Percentiles rank a stretch among this genome's conserved stretches.
Conservation (phyloP, 2,113 vertebrate genomes). For the Mormyrus lacerda region DNA sequence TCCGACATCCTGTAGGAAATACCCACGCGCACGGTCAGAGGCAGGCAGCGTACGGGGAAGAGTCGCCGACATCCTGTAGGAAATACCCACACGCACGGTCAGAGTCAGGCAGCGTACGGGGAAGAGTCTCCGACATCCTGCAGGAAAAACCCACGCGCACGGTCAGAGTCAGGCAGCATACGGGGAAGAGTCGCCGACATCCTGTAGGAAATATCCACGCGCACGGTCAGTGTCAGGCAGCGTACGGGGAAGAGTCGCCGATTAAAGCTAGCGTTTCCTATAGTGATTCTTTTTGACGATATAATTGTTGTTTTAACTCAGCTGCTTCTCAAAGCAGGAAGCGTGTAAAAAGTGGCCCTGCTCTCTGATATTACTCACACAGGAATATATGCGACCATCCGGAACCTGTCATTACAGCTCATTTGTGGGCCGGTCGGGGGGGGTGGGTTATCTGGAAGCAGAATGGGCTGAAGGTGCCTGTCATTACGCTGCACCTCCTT, state of each 20-base stretch:
- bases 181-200: background rate
- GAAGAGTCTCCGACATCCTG: too few species aligned
- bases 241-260: background rate
- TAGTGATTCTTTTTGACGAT: background rate
- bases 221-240: background rate
- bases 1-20: too few species aligned
- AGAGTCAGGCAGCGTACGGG: too few species aligned
- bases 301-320: constrained; percentile 15
- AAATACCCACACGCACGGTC: too few species aligned
- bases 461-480: background rate
- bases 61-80: too few species aligned
- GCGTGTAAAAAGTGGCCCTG: background rate
- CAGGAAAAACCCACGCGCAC: background rate
- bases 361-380: background rate
- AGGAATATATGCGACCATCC: background rate
- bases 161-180: background rate
- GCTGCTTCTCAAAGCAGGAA: background rate
- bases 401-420: background rate
- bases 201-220: background rate
- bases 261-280: background rate
- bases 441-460: background rate
- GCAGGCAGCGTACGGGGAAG: too few species aligned
- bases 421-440: background rate
- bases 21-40: too few species aligned
- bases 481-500: background rate